A percentile compares a stretch with the other conserved stretches of the same genome.
phyloP scores from a whole-genome alignment of 2,113 vertebrate species.

The Donacobius atricapilla region DNA sequence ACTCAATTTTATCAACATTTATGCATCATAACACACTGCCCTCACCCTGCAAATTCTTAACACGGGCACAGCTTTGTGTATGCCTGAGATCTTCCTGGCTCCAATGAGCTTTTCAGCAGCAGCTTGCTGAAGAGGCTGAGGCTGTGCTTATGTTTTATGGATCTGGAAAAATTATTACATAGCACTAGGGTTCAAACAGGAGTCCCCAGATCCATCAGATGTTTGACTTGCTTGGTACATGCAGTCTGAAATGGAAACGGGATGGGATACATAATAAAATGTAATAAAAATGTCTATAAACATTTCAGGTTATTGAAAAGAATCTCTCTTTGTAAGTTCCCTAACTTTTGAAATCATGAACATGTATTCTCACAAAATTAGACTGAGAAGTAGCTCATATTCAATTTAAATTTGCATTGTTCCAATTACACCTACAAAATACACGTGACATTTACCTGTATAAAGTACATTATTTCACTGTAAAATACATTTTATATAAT shows the following conservation, averaged over 20 bases:
- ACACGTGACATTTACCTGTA: neutral
- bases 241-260: neutral
- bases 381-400: neutral
- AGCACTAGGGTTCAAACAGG: conserved; percentile 40
- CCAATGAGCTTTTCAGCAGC: neutral
- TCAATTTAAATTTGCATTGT: conserved; percentile 9
- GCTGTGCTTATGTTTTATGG: conserved; percentile 10
- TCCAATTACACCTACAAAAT: neutral
- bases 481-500: neutral
- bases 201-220: conserved; percentile 39
- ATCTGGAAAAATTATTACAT: conserved; percentile 14
- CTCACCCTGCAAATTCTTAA: neutral
- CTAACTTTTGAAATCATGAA: neutral
- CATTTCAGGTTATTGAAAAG: conserved; percentile 5
- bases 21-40: neutral
- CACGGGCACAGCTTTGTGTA: neutral
- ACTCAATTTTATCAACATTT: neutral
- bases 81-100: neutral
- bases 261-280: conserved; percentile 1
- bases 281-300: conserved; percentile 21
- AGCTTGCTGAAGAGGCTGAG: neutral
- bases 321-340: neutral
- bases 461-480: neutral
- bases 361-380: neutral
- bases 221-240: neutral